Percentiles rank a stretch among this genome's conserved stretches.
These are phyloP conservation scores for Agrochola circellaris DNA, from an alignment of 2,888 invertebrate species.

Conservation along the genomic window DNA sequence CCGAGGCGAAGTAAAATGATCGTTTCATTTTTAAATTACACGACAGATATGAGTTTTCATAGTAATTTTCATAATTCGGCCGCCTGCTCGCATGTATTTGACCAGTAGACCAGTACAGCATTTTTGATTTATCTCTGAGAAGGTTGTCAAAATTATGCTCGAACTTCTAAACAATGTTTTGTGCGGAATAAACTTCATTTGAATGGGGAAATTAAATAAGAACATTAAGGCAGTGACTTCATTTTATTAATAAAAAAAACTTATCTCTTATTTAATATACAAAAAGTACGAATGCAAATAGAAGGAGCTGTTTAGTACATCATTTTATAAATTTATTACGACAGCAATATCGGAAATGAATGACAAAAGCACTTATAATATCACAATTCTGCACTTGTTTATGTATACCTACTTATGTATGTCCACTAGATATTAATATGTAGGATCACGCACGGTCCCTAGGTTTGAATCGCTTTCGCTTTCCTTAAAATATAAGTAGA, in stretches of 20 bases:
- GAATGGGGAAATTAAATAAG: constrained; percentile 12
- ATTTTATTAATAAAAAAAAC: constrained; percentile 67
- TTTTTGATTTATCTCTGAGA: background rate
- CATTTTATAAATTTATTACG: constrained; percentile 69
- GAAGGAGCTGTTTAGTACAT: constrained; percentile 66
- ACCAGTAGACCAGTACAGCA: background rate
- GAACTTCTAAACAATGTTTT: background rate
- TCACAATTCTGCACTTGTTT: constrained; percentile 80
- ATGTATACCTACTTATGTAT: constrained; percentile 15
- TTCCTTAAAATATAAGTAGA: background rate
- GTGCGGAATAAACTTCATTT: background rate
- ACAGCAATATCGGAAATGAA: constrained; percentile 70
- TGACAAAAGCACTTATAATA: constrained; percentile 80
- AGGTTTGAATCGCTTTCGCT: background rate
- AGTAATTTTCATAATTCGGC: background rate
- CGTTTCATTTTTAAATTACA: background rate
- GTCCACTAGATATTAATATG: background rate
- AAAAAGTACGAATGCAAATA: constrained; percentile 74
- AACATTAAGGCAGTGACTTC: constrained; percentile 55
- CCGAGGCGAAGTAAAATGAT: background rate
- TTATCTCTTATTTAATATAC: constrained; percentile 63
- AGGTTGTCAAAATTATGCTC: background rate
- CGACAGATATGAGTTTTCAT: background rate
- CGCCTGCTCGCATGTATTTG: background rate
- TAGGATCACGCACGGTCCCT: background rate